These are phyloP conservation scores for Phymanthus crucifer DNA, from an alignment of 92 coral and sea anemone species.

Conservation along the genomic window DNA sequence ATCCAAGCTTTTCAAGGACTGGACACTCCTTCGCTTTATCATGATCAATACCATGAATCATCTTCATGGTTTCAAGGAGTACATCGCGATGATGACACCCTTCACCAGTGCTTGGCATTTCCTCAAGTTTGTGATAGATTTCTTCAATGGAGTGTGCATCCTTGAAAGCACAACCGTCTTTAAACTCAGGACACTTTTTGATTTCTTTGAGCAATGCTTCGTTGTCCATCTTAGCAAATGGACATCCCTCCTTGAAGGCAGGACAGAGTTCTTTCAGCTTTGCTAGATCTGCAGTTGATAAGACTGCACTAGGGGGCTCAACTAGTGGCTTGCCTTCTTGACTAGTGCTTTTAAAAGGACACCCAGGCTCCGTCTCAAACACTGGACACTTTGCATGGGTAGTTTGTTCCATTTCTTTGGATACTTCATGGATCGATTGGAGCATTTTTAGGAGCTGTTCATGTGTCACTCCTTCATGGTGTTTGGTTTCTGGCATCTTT, in stretches of 20 bases:
- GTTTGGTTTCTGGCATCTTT: constrained; percentile 72
- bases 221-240: constrained; percentile 74
- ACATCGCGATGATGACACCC: constrained; percentile 73
- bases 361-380: constrained; percentile 61
- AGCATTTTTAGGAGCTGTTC: constrained; percentile 63
- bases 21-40: constrained; percentile 85
- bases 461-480: constrained; percentile 66
- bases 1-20: constrained; percentile 78
- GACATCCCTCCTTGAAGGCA: constrained; percentile 93
- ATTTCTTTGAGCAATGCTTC: constrained; percentile 66
- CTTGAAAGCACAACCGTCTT: constrained; percentile 93
- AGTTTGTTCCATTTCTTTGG: constrained; percentile 63
- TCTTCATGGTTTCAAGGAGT: constrained; percentile 80
- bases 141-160: constrained; percentile 79
- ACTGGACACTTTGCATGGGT: constrained; percentile 81
- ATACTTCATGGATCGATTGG: constrained; percentile 58
- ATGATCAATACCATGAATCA: constrained; percentile 72
- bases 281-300: constrained; percentile 64
- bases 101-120: constrained; percentile 76
- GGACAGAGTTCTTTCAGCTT: constrained; percentile 85
- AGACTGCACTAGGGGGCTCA: constrained; percentile 67
- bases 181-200: constrained; percentile 93
- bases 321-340: constrained; percentile 68
- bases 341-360: constrained; percentile 79
- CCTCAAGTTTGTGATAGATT: constrained; percentile 68